These are phyloP conservation scores for Drosophila azteca DNA, from an alignment of 1,140 invertebrate species.

Conservation along the genomic window DNA sequence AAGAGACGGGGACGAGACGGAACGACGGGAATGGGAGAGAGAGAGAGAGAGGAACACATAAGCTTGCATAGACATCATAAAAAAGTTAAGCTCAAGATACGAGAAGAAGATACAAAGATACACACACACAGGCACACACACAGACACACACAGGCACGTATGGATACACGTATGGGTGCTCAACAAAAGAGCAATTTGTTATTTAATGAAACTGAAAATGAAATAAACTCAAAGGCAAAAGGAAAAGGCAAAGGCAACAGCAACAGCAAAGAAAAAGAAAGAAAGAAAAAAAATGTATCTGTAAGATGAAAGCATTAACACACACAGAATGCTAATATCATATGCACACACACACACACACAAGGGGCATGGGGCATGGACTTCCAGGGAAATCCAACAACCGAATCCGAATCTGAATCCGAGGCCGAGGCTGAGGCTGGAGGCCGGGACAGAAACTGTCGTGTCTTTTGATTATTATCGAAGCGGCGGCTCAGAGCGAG, in stretches of 20 bases:
- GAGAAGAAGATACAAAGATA: conserved; percentile 34
- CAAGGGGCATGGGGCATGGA: conserved; percentile 8
- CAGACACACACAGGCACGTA: conserved; percentile 10
- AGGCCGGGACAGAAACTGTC: conserved; percentile 30
- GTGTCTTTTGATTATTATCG: conserved; percentile 49
- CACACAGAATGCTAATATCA: conserved; percentile 60
- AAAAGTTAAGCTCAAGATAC: conserved; percentile 47
- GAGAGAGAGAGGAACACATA: conserved; percentile 22
- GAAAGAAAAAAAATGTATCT: conserved; percentile 29
- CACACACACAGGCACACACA: conserved; percentile 8
- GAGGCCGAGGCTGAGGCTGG: too few species aligned
- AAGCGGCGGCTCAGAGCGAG: not conserved
- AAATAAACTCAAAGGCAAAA: conserved; percentile 52
- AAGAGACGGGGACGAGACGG: too few species aligned
- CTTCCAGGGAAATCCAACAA: conserved; percentile 48
- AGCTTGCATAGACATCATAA: conserved; percentile 50
- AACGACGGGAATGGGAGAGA: too few species aligned
- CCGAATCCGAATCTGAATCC: conserved; percentile 42
- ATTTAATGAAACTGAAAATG: conserved; percentile 67
- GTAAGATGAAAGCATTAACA: conserved; percentile 64
- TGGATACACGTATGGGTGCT: conserved; percentile 7
- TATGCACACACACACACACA: conserved; percentile 51
- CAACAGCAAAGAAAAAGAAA: conserved; percentile 13
- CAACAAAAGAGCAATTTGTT: conserved; percentile 66
- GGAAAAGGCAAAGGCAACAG: conserved; percentile 30